A percentile compares a stretch with the other conserved stretches of the same genome.
phyloP scores from a whole-genome alignment of 2,797 vertebrate genomes.

The Decapterus maruadsi region DNA sequence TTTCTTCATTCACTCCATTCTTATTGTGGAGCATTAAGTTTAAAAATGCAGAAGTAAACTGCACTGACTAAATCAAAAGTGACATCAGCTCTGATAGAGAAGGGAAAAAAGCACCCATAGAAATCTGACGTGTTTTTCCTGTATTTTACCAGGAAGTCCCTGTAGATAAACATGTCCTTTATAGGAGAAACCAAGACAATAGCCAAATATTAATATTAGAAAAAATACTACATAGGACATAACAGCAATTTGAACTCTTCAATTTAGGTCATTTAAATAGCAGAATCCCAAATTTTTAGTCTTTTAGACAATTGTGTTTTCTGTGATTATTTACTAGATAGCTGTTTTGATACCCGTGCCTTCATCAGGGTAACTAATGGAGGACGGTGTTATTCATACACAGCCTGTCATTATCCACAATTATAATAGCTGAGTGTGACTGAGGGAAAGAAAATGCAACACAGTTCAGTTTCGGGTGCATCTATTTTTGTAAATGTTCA shows the following conservation, averaged over 20 bases:
- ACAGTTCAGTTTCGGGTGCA: slow-evolving; percentile 22
- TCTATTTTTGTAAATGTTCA: background rate
- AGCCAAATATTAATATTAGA: too few relatives aligned
- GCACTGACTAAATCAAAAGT: background rate
- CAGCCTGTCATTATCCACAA: slow-evolving; percentile 20
- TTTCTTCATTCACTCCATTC: background rate
- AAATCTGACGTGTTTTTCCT: too few relatives aligned
- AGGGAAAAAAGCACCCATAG: background rate
- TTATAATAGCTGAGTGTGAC: slow-evolving; percentile 29
- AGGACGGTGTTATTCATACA: slow-evolving; percentile 9
- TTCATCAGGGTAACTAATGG: slow-evolving; percentile 9
- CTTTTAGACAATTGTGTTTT: background rate
- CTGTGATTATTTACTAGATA: background rate
- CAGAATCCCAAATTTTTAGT: background rate
- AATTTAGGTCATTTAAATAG: background rate
- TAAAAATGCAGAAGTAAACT: background rate
- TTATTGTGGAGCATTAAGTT: background rate
- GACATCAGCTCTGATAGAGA: background rate
- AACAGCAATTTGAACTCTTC: too few relatives aligned
- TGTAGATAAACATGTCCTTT: too few relatives aligned
- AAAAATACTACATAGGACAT: too few relatives aligned
- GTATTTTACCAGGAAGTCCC: too few relatives aligned
- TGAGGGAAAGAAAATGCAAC: slow-evolving; percentile 19
- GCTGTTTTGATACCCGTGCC: background rate
- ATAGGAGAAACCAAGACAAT: too few relatives aligned